Percentiles rank a stretch among this genome's conserved stretches.
Evolutionary conservation across 2,888 invertebrate genomes (phyloP).

Genomic region (Microplitis manilae): DNA sequence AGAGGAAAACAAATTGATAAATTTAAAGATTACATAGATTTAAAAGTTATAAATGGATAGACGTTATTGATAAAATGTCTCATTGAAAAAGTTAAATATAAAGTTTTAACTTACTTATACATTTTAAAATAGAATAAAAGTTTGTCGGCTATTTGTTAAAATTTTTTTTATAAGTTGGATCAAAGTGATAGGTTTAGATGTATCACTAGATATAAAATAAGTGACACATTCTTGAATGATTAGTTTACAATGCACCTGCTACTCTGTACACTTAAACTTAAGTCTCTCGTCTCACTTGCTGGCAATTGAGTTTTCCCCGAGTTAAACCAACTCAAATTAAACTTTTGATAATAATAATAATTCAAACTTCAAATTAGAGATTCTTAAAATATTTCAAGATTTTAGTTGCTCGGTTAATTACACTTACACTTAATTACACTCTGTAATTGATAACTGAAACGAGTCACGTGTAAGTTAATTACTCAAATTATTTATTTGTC

Average conservation of each 20-base stretch:
- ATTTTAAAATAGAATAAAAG: not conserved
- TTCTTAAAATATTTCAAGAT: slow-evolving; percentile 17
- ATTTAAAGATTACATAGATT: not conserved
- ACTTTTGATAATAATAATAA: slow-evolving; percentile 4
- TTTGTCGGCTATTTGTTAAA: not conserved
- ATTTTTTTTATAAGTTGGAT: not conserved
- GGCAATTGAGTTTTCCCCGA: slow-evolving; percentile 20
- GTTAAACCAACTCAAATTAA: slow-evolving; percentile 13
- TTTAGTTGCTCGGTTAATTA: slow-evolving; percentile 13
- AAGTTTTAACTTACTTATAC: not conserved
- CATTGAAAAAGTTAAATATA: not conserved
- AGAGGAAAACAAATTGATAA: not conserved
- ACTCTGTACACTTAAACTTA: not conserved
- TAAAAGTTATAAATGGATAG: not conserved
- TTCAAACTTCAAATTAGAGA: slow-evolving; percentile 12
- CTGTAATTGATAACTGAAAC: slow-evolving; percentile 17
- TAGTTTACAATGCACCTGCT: slow-evolving; percentile 27
- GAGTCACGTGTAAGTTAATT: not conserved
- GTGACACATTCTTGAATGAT: slow-evolving; percentile 21
- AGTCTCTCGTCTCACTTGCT: not conserved
- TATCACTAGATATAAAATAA: slow-evolving; percentile 13
- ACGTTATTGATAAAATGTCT: not conserved
- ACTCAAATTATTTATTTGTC: not conserved
- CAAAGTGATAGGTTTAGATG: not conserved
- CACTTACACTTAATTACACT: slow-evolving; percentile 11